These are phyloP conservation scores for Leptopterna dolabrata DNA, from an alignment of 2,888 invertebrate species.

Conservation along the genomic window DNA sequence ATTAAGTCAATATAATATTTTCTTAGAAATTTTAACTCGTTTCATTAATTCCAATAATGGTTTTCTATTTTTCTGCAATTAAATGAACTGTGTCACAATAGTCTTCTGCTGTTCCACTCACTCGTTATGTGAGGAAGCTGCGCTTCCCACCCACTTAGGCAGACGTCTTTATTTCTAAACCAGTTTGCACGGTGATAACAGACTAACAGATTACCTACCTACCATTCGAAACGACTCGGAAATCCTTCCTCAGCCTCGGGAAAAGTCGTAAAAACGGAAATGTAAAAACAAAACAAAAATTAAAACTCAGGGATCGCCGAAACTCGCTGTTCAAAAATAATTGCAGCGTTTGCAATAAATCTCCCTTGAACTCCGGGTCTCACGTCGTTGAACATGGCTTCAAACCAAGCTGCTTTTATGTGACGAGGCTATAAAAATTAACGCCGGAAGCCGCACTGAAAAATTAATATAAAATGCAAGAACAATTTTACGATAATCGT, in stretches of 20 bases:
- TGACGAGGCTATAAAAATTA: conserved; percentile 23
- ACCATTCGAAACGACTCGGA: neutral
- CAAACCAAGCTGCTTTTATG: neutral
- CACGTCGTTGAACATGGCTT: neutral
- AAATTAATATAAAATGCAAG: neutral
- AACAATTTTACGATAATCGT: neutral
- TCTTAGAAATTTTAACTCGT: too few species aligned
- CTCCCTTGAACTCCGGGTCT: neutral
- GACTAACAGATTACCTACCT: neutral
- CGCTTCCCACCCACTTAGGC: too few species aligned
- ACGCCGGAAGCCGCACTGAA: neutral
- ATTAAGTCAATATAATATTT: too few species aligned
- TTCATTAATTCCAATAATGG: too few species aligned
- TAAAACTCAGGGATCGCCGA: neutral
- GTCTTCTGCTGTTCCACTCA: too few species aligned
- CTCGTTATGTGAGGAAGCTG: too few species aligned
- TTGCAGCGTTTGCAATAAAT: neutral
- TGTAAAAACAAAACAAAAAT: neutral
- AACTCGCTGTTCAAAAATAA: neutral
- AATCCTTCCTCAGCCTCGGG: neutral
- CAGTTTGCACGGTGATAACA: neutral
- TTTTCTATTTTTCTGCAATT: too few species aligned
- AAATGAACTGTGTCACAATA: too few species aligned
- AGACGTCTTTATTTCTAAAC: too few species aligned
- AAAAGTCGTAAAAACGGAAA: neutral